These are phyloP conservation scores for Coluber constrictor DNA, from an alignment of 2,797 vertebrate species.

Conservation along the genomic window DNA sequence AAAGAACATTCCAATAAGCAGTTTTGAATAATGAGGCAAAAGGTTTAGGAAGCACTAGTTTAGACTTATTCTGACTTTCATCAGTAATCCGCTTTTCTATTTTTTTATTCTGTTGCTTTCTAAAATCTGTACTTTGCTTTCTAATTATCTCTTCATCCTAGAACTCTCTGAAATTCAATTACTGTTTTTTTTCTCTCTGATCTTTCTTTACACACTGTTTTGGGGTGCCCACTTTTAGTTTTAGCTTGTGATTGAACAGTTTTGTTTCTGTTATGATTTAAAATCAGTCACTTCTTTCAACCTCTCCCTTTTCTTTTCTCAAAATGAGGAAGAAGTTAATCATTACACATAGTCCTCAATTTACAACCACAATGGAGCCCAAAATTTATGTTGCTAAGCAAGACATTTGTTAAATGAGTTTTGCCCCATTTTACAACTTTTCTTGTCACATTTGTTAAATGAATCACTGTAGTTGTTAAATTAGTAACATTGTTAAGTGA, in stretches of 20 bases:
- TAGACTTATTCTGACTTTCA: background rate
- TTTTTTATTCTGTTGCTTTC: background rate
- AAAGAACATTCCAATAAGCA: background rate
- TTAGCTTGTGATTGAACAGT: background rate
- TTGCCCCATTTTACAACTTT: background rate
- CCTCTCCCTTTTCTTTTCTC: background rate
- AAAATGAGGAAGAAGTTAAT: background rate
- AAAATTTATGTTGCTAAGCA: too few relatives aligned
- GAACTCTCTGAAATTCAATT: background rate
- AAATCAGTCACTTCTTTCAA: background rate
- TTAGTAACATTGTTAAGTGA: background rate
- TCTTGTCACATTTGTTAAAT: background rate
- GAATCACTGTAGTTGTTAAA: background rate
- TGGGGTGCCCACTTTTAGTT: background rate
- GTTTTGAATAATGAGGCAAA: background rate
- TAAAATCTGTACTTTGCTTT: background rate
- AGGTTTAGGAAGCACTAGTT: background rate
- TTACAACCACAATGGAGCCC: too few relatives aligned
- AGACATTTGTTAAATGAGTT: too few relatives aligned
- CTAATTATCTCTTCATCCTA: background rate
- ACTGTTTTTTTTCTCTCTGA: rapidly evolving
- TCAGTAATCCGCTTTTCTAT: background rate
- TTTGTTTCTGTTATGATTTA: background rate
- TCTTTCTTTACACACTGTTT: background rate
- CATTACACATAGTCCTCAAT: too few relatives aligned